Evolutionary conservation across 2,113 vertebrate species (phyloP), one percentile per base, ranked within the genome.

Genomic region (Coreoperca whiteheadi): DNA sequence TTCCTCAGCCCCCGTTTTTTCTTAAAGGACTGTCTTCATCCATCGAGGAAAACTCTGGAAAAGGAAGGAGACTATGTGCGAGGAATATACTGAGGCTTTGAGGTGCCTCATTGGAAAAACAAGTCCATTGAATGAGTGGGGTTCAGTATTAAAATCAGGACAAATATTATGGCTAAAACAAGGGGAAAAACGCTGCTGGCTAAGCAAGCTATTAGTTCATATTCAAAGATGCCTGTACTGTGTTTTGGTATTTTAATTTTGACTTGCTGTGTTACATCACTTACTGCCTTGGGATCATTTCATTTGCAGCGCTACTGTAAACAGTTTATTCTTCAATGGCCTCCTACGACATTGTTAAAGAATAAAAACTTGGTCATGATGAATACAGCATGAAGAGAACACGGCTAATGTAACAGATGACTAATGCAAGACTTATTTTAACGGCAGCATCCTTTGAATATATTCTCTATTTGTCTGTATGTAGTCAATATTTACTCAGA

Each of bases 241-340:
- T 30, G n/a, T 70, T 75, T 63, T 60, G 18, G 20, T 54, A 54
- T 77, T 79, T 69, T 56, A 51, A 79, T 75, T 76, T 70, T 25
- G 51, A 77, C 66, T 79, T 73, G 21, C 9, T 5, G 28, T 10
- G 59, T 89, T 74, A 64, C 78, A 85, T 88, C 79, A 71, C 68
- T 53, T 37, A 23, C 61, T 48, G 82, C 82, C 74, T 73, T 57
- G 66, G 74, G 79, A 85, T 73, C 12, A 41, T 76, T 82, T 87
- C 32, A 77, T 79, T 81, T 76, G 57, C 53, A 66, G 63, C 60
- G 43, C 59, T 69, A 81, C 77, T 83, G 71, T 80, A 81, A 88
- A 80, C 87, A 79, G 51, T 81, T 85, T 83, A 81, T 75, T 86
- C 50, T 79, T 88, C 57, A 84, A 83, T 73, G 37, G 79, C 79